Evolutionary conservation across 2,113 vertebrate genomes (phyloP).

Genomic region (Thunnus maccoyii): DNA sequence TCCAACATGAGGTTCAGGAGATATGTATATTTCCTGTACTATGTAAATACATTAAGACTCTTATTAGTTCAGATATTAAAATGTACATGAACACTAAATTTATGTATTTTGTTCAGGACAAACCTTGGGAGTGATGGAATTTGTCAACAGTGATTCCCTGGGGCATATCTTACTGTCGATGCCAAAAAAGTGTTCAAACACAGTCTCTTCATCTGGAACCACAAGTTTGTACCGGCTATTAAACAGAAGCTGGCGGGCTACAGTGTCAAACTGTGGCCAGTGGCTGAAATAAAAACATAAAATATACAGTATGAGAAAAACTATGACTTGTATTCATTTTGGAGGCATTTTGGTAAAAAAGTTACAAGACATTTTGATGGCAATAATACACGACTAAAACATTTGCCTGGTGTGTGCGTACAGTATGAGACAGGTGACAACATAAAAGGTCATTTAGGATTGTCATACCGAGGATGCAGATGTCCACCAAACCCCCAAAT

Average conservation of each 20-base stretch:
- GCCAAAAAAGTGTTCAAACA: constrained; percentile 87
- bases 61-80: constrained; percentile 8
- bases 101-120: constrained; percentile 7
- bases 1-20: constrained; percentile 84
- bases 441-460: background rate
- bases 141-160: constrained; percentile 54
- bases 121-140: constrained; percentile 83
- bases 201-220: constrained; percentile 76
- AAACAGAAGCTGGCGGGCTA: constrained; percentile 77
- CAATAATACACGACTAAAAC: background rate
- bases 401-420: background rate
- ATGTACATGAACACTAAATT: background rate
- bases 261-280: constrained; percentile 84
- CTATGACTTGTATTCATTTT: background rate
- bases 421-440: background rate
- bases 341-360: background rate
- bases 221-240: constrained; percentile 76
- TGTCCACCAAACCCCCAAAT: constrained; percentile 91
- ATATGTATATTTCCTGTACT: constrained; percentile 83
- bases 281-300: constrained; percentile 73
- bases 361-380: background rate
- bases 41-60: constrained; percentile 13
- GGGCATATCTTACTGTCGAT: constrained; percentile 45
- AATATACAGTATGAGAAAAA: background rate
- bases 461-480: constrained; percentile 85